Base-by-base conservation (phyloP, 2,113 vertebrate species). In the Eretmochelys imbricata region DNA sequence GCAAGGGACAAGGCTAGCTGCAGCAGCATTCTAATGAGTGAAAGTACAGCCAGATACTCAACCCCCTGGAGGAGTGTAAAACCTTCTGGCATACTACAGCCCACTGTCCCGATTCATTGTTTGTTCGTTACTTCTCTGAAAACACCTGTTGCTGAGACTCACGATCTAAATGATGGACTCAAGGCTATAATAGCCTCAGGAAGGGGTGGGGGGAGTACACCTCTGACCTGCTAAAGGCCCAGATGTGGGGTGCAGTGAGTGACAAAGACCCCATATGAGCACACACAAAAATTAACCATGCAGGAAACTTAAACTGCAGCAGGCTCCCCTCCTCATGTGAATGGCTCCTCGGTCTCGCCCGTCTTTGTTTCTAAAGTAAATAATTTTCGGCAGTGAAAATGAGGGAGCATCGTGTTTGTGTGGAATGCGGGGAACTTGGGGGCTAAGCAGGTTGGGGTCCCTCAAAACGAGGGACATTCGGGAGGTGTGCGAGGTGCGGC, bases 21-120 rank as follows among this genome's bases (percentile, higher is more conserved):
- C 2, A 5, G 24, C 25, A 0, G 0, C 31, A 48, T 42, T 8
- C 0, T 0, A 48, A 24, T 2, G 80, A 80, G 38, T 46, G 87
- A 87, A 0, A 24, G 57, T 6, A 25, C 24, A 42, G 62, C 75
- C 10, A 29, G 85, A 89, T 59, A 19, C n/a, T 38, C 82, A 59
- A 86, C 86, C 55, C 84, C 50, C n/a, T 0, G 0, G 57, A 46
- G 78, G 24, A 69, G 35, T 38, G 81, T 83, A 94, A 22, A 84
- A 65, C 29, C 46, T 48, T 35, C 69, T 8, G 54, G 53, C 38
- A 14, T 10, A 19, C 31, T 19, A 19, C 62, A 19, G 62, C 19
- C 10, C 5, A 72, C n/a, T 72, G n/a, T 20, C 65, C n/a, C n/a
- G 7, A 5, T 69, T 69, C 35, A 20, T n/a, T 38, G 65, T 20